Evolutionary conservation across 2,113 vertebrate species (phyloP), one percentile per base, ranked within the genome.

Genomic region (Planiliza haematocheilus): DNA sequence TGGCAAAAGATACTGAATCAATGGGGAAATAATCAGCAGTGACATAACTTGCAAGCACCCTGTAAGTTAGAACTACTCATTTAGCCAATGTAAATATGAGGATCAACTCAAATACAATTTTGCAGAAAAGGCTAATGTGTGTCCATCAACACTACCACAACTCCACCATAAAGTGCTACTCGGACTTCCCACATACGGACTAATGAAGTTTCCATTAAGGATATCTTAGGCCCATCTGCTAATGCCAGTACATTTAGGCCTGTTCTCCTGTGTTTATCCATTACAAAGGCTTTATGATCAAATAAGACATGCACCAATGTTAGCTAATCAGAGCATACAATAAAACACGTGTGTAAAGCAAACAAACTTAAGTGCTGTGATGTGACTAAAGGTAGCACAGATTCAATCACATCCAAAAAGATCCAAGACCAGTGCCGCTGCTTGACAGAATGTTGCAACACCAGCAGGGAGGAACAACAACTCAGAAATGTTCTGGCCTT

Each of bases 131-230:
- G 52, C 82, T 77, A 85, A 71, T 79, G 60, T 38, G 24, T 14
- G 8, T 79, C 64, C 61, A 79, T 79, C 74, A 65, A 56, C 59
- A 67, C 20, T 55, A 56, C 72, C 73, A 53, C 64, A 67, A 21
- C 20, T 61, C 41, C 21, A 75, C 43, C 61, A 79, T 67, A 56
- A 80, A 82, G 67, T 59, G 69, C 70, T 42, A 12, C 42, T 70
- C 66, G 53, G 24, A 75, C 55, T 78, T 68, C 45, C 73, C 70
- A 67, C 52, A 86, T 67, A 38, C 14, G 65, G 36, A 62, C 65
- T 68, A 68, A 88, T 72, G 16, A 74, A 61, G 50, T 81, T 84
- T 87, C 84, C 81, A 87, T 88, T 86, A 81, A 50, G 77, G 63
- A 74, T 62, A 82, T 81, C 56, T 61, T 74, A 37, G 61, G 48